Percentiles rank a stretch among this genome's conserved stretches.
phyloP scores from a whole-genome alignment of 2,797 vertebrate genomes.

The Gobionotothen gibberifrons region DNA sequence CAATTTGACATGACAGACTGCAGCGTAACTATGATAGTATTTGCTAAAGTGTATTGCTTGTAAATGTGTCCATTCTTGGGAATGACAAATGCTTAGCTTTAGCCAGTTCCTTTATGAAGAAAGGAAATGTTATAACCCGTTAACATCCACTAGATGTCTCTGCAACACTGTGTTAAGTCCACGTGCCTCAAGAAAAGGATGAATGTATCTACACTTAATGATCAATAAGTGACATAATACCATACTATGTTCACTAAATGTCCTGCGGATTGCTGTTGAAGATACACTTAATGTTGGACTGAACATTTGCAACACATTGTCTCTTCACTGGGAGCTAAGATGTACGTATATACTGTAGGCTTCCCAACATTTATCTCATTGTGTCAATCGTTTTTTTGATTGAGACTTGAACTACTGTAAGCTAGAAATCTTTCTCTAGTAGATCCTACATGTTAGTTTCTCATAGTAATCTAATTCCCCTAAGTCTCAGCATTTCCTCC shows the following conservation, averaged over 20 bases:
- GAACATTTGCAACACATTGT: neutral
- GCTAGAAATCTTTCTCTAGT: neutral
- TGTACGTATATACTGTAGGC: too few relatives aligned
- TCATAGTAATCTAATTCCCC: neutral
- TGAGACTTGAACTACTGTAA: neutral
- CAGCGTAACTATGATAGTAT: neutral
- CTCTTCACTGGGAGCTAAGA: neutral
- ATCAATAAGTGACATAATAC: constrained; percentile 17
- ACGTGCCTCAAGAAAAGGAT: neutral
- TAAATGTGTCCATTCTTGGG: neutral
- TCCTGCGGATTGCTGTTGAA: neutral
- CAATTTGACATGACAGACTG: neutral
- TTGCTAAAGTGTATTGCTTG: neutral
- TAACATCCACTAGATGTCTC: constrained; percentile 79
- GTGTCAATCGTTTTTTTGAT: neutral
- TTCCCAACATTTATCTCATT: neutral
- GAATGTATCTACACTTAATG: constrained; percentile 1
- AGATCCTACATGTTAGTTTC: neutral
- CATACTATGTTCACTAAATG: neutral
- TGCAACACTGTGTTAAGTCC: constrained; percentile 43
- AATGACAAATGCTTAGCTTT: neutral
- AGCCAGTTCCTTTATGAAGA: neutral
- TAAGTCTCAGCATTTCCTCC: neutral
- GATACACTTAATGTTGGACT: neutral
- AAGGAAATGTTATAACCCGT: neutral